Conservation (phyloP, 2,888 invertebrate species). For the Anagyrus pseudococci region DNA sequence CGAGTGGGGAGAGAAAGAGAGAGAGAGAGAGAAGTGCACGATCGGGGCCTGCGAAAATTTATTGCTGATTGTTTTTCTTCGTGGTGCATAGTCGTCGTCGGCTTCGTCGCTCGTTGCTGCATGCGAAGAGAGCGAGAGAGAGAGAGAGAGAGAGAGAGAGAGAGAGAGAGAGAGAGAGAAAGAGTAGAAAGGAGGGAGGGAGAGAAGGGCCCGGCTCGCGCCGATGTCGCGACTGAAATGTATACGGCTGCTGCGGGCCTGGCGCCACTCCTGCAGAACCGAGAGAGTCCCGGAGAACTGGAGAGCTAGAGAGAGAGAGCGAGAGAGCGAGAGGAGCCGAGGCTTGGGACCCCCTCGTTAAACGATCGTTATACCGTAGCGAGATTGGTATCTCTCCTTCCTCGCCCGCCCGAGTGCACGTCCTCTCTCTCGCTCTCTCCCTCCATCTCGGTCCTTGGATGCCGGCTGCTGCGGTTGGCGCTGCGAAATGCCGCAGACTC, state of each 20-base stretch:
- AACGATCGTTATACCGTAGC: constrained; percentile 53
- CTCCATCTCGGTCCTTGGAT: constrained; percentile 37
- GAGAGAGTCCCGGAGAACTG: no score
- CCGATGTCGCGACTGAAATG: constrained; percentile 42
- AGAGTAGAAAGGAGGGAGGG: background rate
- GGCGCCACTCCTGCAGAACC: constrained; percentile 55
- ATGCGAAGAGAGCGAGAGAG: constrained; percentile 22
- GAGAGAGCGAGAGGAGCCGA: constrained; percentile 26
- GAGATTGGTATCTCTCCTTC: constrained; percentile 50
- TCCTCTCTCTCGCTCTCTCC: constrained; percentile 26
- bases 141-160: constrained; percentile 11
- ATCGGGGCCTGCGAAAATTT: constrained; percentile 42
- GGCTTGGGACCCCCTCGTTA: constrained; percentile 49
- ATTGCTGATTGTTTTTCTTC: constrained; percentile 48
- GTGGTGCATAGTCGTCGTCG: constrained; percentile 32
- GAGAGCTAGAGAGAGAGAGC: no score
- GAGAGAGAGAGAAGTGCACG: constrained; percentile 8
- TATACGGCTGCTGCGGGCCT: constrained; percentile 43
- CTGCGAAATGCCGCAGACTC: background rate
- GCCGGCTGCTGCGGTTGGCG: constrained; percentile 7
- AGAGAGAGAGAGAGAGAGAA: constrained; percentile 14
- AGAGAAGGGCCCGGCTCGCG: no score
- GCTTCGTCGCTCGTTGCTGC: constrained; percentile 27
- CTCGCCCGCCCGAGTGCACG: constrained; percentile 25
- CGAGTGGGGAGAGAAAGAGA: constrained; percentile 6